Percentiles rank a stretch among this genome's conserved stretches.
These are phyloP conservation scores for Pampus argenteus DNA, from an alignment of 2,797 vertebrate genomes.

Conservation along the genomic window DNA sequence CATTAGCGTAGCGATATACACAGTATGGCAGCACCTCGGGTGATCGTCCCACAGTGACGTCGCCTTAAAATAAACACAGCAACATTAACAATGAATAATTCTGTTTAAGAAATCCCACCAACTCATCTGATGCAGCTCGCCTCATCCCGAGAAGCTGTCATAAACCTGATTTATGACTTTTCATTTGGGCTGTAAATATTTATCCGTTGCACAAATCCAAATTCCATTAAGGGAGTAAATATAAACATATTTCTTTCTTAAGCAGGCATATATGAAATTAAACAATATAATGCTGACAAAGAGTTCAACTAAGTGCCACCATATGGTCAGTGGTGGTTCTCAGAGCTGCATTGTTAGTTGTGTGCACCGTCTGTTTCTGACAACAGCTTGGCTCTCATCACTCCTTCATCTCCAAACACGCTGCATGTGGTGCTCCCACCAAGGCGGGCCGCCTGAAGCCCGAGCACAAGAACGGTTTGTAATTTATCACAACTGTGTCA, in stretches of 20 bases:
- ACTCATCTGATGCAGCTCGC: slow-evolving; percentile 45
- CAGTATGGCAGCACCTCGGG: slow-evolving; percentile 4
- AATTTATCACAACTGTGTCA: slow-evolving; percentile 72
- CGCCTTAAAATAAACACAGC: slow-evolving; percentile 52
- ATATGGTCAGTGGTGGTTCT: slow-evolving; percentile 76
- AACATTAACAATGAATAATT: slow-evolving; percentile 59
- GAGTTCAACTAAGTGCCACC: slow-evolving; percentile 79
- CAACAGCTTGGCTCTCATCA: slow-evolving; percentile 71
- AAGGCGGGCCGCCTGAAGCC: slow-evolving; percentile 25
- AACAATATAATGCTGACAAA: slow-evolving; percentile 74
- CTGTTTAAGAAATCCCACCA: slow-evolving; percentile 67
- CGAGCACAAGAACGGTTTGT: slow-evolving; percentile 60
- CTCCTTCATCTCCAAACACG: slow-evolving; percentile 64
- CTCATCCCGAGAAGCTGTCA: slow-evolving; percentile 63
- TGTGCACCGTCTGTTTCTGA: slow-evolving; percentile 62
- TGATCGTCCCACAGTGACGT: slow-evolving; percentile 37
- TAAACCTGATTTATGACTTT: slow-evolving; percentile 71
- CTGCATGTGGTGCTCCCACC: slow-evolving; percentile 51
- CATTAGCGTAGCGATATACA: not conserved
- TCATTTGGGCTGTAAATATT: slow-evolving; percentile 82
- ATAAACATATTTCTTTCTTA: slow-evolving; percentile 77
- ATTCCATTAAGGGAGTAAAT: slow-evolving; percentile 82
- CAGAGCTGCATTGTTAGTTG: slow-evolving; percentile 51
- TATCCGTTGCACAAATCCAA: slow-evolving; percentile 80
- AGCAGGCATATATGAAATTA: slow-evolving; percentile 76